Base-by-base conservation (phyloP, 64 coral and sea anemone species). In the Exaiptasia diaphana region DNA sequence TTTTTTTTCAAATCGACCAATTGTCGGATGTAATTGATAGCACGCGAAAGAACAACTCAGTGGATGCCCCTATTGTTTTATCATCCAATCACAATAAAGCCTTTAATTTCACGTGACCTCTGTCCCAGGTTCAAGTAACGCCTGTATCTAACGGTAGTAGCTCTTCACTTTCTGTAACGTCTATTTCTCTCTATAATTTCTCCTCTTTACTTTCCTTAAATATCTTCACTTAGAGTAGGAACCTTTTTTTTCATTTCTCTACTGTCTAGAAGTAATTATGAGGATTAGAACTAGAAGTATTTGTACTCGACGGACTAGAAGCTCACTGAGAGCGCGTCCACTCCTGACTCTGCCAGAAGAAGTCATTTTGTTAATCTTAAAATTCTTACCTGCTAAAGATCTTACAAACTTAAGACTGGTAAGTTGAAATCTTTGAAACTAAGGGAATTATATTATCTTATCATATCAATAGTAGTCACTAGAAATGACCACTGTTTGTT, bases 301-400 rank as follows among this genome's bases (percentile, higher is more conserved):
- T 53, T 67, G 65, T 53, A 29, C 60, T 33, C 44, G 72, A 63
- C 73, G 84, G 1, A 37, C 81, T 26, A 12, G 81, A 28, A 50
- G 73, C 34, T 87, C 84, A 29, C 38, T 65, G 15, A 41, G 44
- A 41, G 38, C 38, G n/a, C 69, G 44, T 26, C 69, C 38, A 49
- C 48, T 87, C 29, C 63, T 87, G 26, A 57, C 80, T 48, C 41
- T 95, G 35, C 91, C 91, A 4, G 91, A 95, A 80, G 91, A 95
- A 80, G 74, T 95, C 8, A 38, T 95, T 27, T 53, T 95, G 25
- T 73, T 89, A 30, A 73, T 95, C 65, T 68, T 85, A n/a, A 95
- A 95, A 43, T 74, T 40, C 67, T 71, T 95, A 32, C 80, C 64
- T 22, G 86, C 80, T 17, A 79, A 85, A 59, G 91, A 95, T 63